Evolutionary conservation across 1,140 invertebrate genomes (phyloP).

Genomic region (Drosophila sucinea): DNA sequence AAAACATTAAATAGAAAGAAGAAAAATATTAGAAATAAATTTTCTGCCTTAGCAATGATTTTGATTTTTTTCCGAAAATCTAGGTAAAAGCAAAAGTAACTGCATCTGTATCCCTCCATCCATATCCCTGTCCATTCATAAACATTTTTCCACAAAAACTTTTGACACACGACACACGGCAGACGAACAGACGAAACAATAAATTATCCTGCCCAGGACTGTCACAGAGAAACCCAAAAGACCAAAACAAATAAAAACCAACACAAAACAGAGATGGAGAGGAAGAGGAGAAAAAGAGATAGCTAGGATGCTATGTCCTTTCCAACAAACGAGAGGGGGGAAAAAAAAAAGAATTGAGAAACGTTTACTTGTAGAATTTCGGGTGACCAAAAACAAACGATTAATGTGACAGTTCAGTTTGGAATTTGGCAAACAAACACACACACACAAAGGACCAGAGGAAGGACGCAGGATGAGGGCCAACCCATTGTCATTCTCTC

Average conservation of each 20-base stretch:
- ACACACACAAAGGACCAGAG: slow-evolving; percentile 4
- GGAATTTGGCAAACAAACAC: slow-evolving; percentile 38
- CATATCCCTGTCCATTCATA: slow-evolving; percentile 66
- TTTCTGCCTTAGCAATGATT: slow-evolving; percentile 62
- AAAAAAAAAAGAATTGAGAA: slow-evolving; percentile 47
- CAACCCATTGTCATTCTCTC: not conserved
- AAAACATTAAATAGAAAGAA: slow-evolving; percentile 58
- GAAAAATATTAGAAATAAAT: slow-evolving; percentile 64
- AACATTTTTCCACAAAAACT: slow-evolving; percentile 76
- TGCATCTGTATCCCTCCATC: slow-evolving; percentile 20
- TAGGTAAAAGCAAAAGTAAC: slow-evolving; percentile 38
- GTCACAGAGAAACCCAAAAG: slow-evolving; percentile 48
- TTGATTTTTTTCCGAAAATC: slow-evolving; percentile 48
- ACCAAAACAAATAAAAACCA: slow-evolving; percentile 75
- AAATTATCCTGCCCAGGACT: slow-evolving; percentile 66
- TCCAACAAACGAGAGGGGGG: slow-evolving; percentile 29
- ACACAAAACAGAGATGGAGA: slow-evolving; percentile 41
- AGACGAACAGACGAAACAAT: slow-evolving; percentile 57
- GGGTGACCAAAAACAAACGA: slow-evolving; percentile 81
- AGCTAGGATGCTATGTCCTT: slow-evolving; percentile 52
- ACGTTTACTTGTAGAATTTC: slow-evolving; percentile 72
- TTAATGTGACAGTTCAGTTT: slow-evolving; percentile 82
- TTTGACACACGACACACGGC: slow-evolving; percentile 80
- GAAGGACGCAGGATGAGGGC: not conserved
- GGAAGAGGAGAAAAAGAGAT: slow-evolving; percentile 28